These are phyloP conservation scores for Euleptes europaea DNA, from an alignment of 2,113 vertebrate species.

Conservation along the genomic window DNA sequence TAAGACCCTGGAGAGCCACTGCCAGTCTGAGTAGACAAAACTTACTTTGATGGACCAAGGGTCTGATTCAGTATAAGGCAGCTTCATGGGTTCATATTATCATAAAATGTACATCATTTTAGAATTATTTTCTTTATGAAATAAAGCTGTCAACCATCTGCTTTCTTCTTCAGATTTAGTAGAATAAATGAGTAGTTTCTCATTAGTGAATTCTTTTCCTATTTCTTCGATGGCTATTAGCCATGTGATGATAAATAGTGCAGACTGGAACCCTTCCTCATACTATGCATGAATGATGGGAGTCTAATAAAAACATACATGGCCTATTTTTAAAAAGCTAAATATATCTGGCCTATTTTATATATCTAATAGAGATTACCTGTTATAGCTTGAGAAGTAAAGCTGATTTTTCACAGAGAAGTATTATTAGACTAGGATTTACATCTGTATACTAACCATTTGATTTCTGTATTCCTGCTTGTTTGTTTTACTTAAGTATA, in stretches of 20 bases:
- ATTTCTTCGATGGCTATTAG: too few relatives aligned
- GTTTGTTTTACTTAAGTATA: neutral
- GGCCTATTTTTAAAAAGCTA: neutral
- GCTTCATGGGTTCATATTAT: too few relatives aligned
- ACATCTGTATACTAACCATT: neutral
- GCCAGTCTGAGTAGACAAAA: too few relatives aligned
- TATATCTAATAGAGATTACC: accelerated
- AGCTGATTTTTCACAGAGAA: neutral
- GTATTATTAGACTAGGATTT: neutral
- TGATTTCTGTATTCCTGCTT: too few relatives aligned
- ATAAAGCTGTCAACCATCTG: neutral
- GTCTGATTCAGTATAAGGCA: too few relatives aligned
- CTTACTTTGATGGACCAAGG: too few relatives aligned
- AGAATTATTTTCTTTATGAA: neutral
- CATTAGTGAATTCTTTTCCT: neutral
- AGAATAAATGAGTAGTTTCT: neutral
- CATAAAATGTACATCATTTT: too few relatives aligned
- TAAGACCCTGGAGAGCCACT: too few relatives aligned
- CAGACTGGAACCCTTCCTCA: neutral
- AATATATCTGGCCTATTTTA: neutral
- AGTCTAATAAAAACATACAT: neutral
- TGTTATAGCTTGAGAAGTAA: neutral
- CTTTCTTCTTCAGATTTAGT: neutral
- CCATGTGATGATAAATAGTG: neutral
- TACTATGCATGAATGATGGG: neutral